phyloP scores from a whole-genome alignment of 1,140 invertebrate species.

The Aphelinus certus region DNA sequence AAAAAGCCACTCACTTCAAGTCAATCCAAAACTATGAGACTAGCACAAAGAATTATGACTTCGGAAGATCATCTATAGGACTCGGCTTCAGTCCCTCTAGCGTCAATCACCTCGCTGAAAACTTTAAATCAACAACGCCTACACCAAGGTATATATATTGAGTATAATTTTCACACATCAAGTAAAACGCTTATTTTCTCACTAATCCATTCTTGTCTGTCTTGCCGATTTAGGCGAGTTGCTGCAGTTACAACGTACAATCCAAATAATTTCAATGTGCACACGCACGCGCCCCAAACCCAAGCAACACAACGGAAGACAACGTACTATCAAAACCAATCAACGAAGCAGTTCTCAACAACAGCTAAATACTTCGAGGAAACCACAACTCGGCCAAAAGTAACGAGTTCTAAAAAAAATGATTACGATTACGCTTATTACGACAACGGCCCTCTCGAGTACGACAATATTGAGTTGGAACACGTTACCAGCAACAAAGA shows the following conservation, averaged over 20 bases:
- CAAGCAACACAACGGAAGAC: constrained; percentile 50
- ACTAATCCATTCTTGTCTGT: no score
- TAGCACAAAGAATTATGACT: constrained; percentile 56
- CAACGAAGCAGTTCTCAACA: constrained; percentile 56
- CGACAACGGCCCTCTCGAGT: constrained; percentile 60
- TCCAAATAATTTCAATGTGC: constrained; percentile 54
- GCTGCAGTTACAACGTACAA: constrained; percentile 55
- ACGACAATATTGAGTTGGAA: constrained; percentile 61
- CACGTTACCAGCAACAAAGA: constrained; percentile 61
- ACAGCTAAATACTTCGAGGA: constrained; percentile 52
- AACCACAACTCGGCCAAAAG: constrained; percentile 47
- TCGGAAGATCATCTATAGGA: constrained; percentile 53
- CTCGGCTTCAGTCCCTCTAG: constrained; percentile 64
- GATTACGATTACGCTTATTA: constrained; percentile 66
- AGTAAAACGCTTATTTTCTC: no score
- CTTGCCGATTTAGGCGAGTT: constrained; percentile 46
- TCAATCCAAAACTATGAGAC: constrained; percentile 56
- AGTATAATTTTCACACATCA: no score
- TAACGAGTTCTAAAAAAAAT: constrained; percentile 58
- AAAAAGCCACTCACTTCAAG: constrained; percentile 57
- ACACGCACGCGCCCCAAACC: constrained; percentile 47
- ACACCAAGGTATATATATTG: constrained; percentile 27
- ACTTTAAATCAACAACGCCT: constrained; percentile 58
- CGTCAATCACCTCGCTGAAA: constrained; percentile 63
- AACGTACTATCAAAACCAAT: constrained; percentile 54